Percentiles rank a stretch among this genome's conserved stretches.
These are phyloP conservation scores for Geotrypetes seraphini DNA, from an alignment of 2,797 vertebrate species.

Conservation along the genomic window DNA sequence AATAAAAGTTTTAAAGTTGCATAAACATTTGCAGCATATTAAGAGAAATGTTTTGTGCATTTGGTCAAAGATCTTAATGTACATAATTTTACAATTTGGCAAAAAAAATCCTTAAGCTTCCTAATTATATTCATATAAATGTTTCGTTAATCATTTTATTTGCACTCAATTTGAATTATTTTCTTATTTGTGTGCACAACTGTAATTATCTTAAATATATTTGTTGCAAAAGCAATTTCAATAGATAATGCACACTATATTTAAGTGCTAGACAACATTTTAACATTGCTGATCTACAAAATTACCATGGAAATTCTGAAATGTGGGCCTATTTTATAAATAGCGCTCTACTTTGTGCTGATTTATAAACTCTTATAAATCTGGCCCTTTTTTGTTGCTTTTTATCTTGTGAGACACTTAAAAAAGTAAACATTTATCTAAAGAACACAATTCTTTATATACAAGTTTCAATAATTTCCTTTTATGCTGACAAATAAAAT, in stretches of 20 bases:
- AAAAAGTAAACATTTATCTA: slow-evolving; percentile 36
- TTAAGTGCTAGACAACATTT: slow-evolving; percentile 23
- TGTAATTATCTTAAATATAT: slow-evolving; percentile 1
- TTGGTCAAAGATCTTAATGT: slow-evolving; percentile 43
- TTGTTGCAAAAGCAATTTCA: slow-evolving; percentile 23
- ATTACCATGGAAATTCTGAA: no score
- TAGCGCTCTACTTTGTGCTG: no score
- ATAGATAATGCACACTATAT: slow-evolving; percentile 23
- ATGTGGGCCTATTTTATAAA: no score
- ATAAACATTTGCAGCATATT: slow-evolving; percentile 28
- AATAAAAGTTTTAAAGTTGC: slow-evolving; percentile 39
- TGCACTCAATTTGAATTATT: no score
- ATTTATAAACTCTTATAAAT: no score
- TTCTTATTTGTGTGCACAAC: no score
- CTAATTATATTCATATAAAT: no score
- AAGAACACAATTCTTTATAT: slow-evolving; percentile 20
- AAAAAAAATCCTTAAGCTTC: no score
- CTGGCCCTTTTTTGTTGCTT: no score
- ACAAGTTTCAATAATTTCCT: slow-evolving; percentile 17
- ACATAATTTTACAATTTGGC: slow-evolving; percentile 49
- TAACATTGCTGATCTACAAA: slow-evolving; percentile 42
- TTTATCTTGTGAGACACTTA: no score
- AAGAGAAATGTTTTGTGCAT: slow-evolving; percentile 46
- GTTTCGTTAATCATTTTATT: slow-evolving; percentile 24
- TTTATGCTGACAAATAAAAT: no score